Evolutionary conservation across 2,888 invertebrate species (phyloP).

Genomic region (Scaptomyza parva): DNA sequence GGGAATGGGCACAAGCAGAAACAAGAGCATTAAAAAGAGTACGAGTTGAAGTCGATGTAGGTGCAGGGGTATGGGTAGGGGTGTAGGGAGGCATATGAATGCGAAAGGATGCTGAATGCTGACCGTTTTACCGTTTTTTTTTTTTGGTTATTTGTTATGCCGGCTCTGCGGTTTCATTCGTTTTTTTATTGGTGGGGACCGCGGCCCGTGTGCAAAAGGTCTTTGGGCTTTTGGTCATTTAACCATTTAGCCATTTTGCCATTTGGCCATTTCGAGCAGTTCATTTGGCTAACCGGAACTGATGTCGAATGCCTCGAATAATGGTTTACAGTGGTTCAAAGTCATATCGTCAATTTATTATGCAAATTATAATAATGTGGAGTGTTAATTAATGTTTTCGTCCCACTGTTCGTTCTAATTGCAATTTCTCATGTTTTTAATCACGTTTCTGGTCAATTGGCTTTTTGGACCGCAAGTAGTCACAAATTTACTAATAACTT

Average conservation of each 20-base stretch:
- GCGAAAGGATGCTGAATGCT: constrained; percentile 24
- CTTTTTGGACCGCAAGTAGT: not conserved
- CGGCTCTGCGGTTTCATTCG: constrained; percentile 24
- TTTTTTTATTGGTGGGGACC: not conserved
- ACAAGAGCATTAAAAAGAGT: constrained; percentile 1
- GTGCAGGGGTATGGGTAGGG: constrained; percentile 10
- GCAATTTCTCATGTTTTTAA: constrained; percentile 10
- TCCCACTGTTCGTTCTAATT: not conserved
- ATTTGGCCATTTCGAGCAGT: constrained; percentile 6
- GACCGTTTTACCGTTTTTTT: constrained; percentile 1
- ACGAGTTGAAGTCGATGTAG: constrained; percentile 2
- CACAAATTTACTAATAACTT: constrained; percentile 43
- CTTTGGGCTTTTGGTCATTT: constrained; percentile 17
- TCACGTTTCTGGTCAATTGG: constrained; percentile 27
- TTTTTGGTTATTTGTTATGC: constrained; percentile 36
- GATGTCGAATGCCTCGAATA: not conserved
- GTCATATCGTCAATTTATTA: not conserved
- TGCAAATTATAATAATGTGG: not conserved
- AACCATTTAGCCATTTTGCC: constrained; percentile 2
- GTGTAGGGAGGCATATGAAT: no score
- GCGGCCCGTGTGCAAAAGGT: not conserved
- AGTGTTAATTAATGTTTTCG: not conserved
- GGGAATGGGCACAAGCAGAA: constrained; percentile 10
- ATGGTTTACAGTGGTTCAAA: not conserved
- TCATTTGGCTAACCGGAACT: constrained; percentile 25